These are phyloP conservation scores for Orthosia incerta DNA, from an alignment of 2,888 invertebrate genomes.

Conservation along the genomic window DNA sequence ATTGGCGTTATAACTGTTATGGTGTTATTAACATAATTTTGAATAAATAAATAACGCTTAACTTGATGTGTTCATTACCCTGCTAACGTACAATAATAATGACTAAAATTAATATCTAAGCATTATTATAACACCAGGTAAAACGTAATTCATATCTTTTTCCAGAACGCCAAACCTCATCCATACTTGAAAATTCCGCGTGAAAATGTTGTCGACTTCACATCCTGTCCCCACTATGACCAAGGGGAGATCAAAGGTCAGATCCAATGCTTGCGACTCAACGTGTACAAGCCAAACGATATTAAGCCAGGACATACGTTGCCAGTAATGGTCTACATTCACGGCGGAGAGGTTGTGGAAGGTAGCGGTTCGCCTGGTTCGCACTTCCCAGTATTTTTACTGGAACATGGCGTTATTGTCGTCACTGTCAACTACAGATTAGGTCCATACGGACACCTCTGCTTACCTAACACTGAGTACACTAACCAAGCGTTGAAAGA, in stretches of 20 bases:
- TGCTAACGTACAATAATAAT: too few relatives aligned
- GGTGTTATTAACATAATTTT: too few relatives aligned
- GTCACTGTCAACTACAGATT: conserved; percentile 52
- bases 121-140: too few relatives aligned
- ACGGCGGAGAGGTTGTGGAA: conserved; percentile 37
- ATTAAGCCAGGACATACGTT: neutral
- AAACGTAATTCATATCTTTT: neutral
- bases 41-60: too few relatives aligned
- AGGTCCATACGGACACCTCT: conserved; percentile 47
- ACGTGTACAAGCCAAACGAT: conserved; percentile 42
- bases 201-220: conserved; percentile 10
- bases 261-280: conserved; percentile 45
- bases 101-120: too few relatives aligned
- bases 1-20: too few relatives aligned
- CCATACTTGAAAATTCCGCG: conserved; percentile 20
- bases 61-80: too few relatives aligned
- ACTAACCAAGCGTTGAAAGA: conserved; percentile 53
- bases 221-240: conserved; percentile 35
- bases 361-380: neutral
- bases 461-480: conserved; percentile 28
- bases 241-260: conserved; percentile 18
- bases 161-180: conserved; percentile 33
- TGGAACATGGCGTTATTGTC: conserved; percentile 37
- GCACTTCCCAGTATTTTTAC: conserved; percentile 19
- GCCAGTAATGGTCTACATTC: conserved; percentile 53